phyloP scores from a whole-genome alignment of 2,113 vertebrate genomes.

The Benitochromis conjunctus region DNA sequence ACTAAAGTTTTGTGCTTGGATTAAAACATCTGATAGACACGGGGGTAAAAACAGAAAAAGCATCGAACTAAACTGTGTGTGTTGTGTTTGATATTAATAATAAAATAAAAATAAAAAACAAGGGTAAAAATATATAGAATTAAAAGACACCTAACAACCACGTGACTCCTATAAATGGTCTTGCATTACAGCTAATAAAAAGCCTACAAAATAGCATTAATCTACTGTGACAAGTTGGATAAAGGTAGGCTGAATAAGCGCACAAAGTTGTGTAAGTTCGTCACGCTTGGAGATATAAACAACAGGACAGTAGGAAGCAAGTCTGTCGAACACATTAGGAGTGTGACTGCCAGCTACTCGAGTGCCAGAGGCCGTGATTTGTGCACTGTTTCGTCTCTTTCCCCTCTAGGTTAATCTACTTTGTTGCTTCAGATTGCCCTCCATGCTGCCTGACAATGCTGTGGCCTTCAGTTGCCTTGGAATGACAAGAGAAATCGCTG shows the following conservation, averaged over 20 bases:
- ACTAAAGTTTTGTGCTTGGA: constrained; percentile 41
- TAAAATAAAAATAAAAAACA: neutral
- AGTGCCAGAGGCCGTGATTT: constrained; percentile 23
- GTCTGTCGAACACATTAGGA: constrained; percentile 31
- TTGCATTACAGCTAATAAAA: neutral
- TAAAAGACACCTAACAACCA: neutral
- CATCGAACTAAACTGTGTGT: neutral
- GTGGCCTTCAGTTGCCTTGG: constrained; percentile 32
- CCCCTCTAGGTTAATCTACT: constrained; percentile 50
- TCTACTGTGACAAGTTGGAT: constrained; percentile 13
- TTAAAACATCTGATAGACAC: constrained; percentile 31
- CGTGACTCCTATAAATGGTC: neutral
- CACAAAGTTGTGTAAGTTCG: constrained; percentile 30
- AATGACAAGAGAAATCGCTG: constrained; percentile 55
- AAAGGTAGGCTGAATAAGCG: constrained; percentile 17
- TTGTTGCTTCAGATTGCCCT: constrained; percentile 37
- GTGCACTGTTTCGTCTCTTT: constrained; percentile 17
- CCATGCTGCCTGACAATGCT: constrained; percentile 27
- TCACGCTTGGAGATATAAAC: constrained; percentile 44
- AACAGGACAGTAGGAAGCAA: constrained; percentile 33
- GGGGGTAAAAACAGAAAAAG: neutral
- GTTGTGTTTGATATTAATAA: constrained; percentile 21
- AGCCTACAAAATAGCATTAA: neutral
- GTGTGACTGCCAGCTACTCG: constrained; percentile 15
- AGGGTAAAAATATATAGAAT: neutral